Base-by-base conservation (phyloP, 2,888 invertebrate species). In the Macrophya alboannulata region DNA sequence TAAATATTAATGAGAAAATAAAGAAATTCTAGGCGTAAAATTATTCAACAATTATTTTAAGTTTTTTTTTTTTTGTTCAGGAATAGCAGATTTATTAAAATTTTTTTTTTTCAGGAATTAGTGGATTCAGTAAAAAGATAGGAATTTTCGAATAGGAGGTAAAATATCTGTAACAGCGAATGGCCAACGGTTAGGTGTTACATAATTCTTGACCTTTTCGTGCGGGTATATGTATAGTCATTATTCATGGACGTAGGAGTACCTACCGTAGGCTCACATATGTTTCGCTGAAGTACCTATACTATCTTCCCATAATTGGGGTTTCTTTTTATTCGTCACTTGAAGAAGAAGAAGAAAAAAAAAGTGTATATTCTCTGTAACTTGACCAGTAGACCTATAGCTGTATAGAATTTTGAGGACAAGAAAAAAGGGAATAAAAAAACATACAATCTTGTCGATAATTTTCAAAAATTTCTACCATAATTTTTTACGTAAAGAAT, bases 151-250 rank as follows among this genome's bases (percentile, higher is more conserved):
- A n/a, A 62, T 25, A 25, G 10, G 4, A 12, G 4, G 25, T 62
- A 4, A 62, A 62, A 25, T 62, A 40, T 43, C 25, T 72, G 17
- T 43, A 43, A 6, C 15, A n/a, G n/a, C 71, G 31, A 72, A 40
- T 72, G 71, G 71, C 17, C 43, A 25, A 72, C 15, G 43, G 71
- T 17, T 72, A 72, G 43, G 43, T 37, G n/a, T 43, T 72, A 31
- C 40, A 72, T 43, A 72, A 72, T 72, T 37, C 71, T 72, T 72
- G 71, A 72, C 71, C 71, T 72, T 72, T 72, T 15, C 71, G n/a
- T n/a, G 15, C n/a, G 8, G 71, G 25, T 9, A 31, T 31, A n/a
- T n/a, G n/a, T n/a, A 31, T 31, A 62, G 40, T 40, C 43, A 37
- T 37, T 72, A 40, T 43, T 40, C 43, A 72, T 17, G 15, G 40